phyloP scores from a whole-genome alignment of 2,888 invertebrate species.

The Zhuqinia jingwanae region DNA sequence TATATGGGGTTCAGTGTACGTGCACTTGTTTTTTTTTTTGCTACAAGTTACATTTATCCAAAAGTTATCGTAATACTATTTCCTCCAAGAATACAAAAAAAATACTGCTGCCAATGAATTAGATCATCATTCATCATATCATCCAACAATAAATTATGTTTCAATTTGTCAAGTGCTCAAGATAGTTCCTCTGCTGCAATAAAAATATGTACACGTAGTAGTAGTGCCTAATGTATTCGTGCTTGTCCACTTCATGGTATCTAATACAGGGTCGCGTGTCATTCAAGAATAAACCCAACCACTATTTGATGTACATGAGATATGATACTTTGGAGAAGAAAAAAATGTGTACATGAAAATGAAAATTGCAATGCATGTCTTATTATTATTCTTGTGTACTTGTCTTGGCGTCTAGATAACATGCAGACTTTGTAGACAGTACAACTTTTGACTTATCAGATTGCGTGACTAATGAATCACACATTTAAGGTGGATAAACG shows the following conservation, averaged over 20 bases:
- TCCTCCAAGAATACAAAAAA: no score
- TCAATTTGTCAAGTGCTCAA: no score
- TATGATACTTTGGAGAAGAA: background rate
- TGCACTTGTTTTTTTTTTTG: background rate
- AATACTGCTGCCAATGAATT: no score
- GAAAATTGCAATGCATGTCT: background rate
- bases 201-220: no score
- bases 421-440: constrained; percentile 2
- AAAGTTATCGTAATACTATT: no score
- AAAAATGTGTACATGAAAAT: constrained; percentile 25
- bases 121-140: no score
- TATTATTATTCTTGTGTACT: constrained; percentile 3
- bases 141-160: no score
- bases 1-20: background rate
- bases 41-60: no score
- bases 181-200: no score
- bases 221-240: no score
- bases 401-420: background rate
- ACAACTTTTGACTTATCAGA: constrained; percentile 60
- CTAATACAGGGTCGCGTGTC: constrained; percentile 56
- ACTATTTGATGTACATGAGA: background rate
- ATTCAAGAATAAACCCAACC: background rate
- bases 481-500: constrained; percentile 71
- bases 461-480: constrained; percentile 73
- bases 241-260: no score